These are phyloP conservation scores for Cenopis cana DNA, from an alignment of 2,888 invertebrate genomes.

Conservation along the genomic window DNA sequence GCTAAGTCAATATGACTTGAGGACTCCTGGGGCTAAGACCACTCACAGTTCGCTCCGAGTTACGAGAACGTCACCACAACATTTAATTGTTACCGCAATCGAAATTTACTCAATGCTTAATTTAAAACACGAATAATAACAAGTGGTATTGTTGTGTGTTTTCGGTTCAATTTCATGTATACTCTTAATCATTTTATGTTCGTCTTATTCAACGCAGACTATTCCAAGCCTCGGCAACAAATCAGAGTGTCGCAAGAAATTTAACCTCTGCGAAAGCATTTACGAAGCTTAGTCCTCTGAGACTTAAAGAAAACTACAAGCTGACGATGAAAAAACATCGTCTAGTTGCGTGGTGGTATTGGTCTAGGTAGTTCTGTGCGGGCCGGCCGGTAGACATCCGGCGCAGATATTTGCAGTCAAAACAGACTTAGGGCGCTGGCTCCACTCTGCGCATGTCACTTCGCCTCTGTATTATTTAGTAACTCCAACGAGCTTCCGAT, in stretches of 20 bases:
- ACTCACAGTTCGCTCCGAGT: conserved; percentile 63
- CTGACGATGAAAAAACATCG: conserved; percentile 42
- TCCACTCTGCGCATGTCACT: conserved; percentile 82
- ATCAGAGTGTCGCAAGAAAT: conserved; percentile 23
- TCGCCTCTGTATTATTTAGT: conserved; percentile 82
- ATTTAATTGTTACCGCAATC: conserved; percentile 17
- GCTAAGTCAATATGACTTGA: conserved; percentile 64
- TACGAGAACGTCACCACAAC: conserved; percentile 22
- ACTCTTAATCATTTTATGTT: background rate
- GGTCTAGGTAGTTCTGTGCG: conserved; percentile 23
- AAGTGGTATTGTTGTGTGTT: background rate
- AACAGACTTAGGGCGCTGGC: conserved; percentile 73
- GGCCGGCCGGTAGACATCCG: conserved; percentile 63
- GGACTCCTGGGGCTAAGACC: conserved; percentile 75
- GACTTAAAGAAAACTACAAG: conserved; percentile 37
- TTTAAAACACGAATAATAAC: background rate
- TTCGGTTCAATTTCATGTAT: background rate
- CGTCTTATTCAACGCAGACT: conserved; percentile 1
- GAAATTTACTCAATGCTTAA: background rate
- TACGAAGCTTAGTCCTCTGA: conserved; percentile 37
- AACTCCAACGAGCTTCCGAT: conserved; percentile 84
- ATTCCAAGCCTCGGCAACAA: conserved; percentile 16
- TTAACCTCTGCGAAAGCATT: conserved; percentile 28
- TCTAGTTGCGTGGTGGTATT: conserved; percentile 27
- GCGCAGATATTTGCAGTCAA: conserved; percentile 82